A percentile compares a stretch with the other conserved stretches of the same genome.
Conservation (phyloP, 2,888 invertebrate genomes). For the Macaria liturata region DNA sequence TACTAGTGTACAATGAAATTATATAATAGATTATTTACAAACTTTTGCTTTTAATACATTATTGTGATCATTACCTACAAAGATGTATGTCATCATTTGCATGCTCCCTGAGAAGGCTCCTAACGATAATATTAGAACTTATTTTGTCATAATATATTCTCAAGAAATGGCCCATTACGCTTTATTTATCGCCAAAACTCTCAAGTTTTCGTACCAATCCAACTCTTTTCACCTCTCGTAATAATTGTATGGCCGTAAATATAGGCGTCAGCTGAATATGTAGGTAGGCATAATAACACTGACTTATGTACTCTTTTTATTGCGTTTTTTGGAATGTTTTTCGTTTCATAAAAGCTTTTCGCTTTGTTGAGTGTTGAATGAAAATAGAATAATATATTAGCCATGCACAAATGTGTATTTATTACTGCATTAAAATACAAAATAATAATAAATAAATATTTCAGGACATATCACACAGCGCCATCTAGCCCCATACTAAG, state of each 20-base stretch:
- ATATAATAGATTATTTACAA: too few species aligned
- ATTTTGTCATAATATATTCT: conserved; percentile 64
- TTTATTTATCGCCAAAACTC: conserved; percentile 64
- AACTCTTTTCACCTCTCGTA: conserved; percentile 56
- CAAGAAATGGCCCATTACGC: conserved; percentile 66
- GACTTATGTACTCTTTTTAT: conserved; percentile 25
- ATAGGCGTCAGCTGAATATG: conserved; percentile 46
- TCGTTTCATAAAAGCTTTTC: background rate
- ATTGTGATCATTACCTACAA: too few species aligned
- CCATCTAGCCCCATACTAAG: too few species aligned
- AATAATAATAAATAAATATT: too few species aligned
- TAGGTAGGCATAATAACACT: conserved; percentile 30
- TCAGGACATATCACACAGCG: too few species aligned
- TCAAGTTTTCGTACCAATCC: conserved; percentile 49
- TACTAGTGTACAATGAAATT: too few species aligned
- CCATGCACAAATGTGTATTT: too few species aligned
- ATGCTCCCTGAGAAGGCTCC: conserved; percentile 26
- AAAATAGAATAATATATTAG: too few species aligned
- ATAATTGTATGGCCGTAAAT: conserved; percentile 45
- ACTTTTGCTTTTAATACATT: too few species aligned
- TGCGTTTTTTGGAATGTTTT: conserved; percentile 11
- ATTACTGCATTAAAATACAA: too few species aligned
- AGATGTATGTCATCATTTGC: conserved; percentile 1
- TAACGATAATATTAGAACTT: conserved; percentile 49
- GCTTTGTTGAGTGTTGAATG: conserved; percentile 4